These are phyloP conservation scores for Sphaeramia orbicularis DNA, from an alignment of 2,797 vertebrate species.

Conservation along the genomic window DNA sequence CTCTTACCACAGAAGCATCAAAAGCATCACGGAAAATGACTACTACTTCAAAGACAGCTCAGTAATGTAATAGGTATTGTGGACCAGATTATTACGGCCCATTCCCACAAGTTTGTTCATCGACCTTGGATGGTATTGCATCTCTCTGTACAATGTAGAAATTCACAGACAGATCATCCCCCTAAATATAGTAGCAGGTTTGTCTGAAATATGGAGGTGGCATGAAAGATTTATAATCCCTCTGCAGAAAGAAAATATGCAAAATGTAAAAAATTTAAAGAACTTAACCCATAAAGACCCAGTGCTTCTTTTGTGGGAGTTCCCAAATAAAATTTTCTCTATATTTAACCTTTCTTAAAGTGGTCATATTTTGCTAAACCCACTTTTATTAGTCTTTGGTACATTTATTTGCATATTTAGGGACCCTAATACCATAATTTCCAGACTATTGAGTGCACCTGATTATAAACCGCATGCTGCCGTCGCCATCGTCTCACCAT, in stretches of 20 bases:
- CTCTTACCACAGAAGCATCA: constrained; percentile 42
- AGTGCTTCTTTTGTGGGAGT: too few species aligned
- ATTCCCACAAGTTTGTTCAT: constrained; percentile 27
- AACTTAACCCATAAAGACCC: too few species aligned
- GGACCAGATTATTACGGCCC: constrained; percentile 32
- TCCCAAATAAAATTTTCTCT: too few species aligned
- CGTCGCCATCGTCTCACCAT: too few species aligned
- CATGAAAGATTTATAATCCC: constrained; percentile 24
- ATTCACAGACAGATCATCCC: constrained; percentile 14
- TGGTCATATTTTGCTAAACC: too few species aligned
- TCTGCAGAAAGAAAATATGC: constrained; percentile 23
- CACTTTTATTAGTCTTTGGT: too few species aligned
- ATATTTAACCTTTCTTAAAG: too few species aligned
- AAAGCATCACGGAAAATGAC: constrained; percentile 45
- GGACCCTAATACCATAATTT: too few species aligned
- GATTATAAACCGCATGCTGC: too few species aligned
- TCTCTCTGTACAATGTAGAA: constrained; percentile 22
- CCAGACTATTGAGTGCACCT: too few species aligned
- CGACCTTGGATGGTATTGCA: constrained; percentile 13
- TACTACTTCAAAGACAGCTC: constrained; percentile 57
- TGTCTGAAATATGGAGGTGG: constrained; percentile 25
- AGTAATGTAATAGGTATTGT: constrained; percentile 42
- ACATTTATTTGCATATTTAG: too few species aligned
- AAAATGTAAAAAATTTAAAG: constrained; percentile 9
- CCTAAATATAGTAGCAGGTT: constrained; percentile 23